Base-by-base conservation (phyloP, 2,797 vertebrate genomes). In the Muscicapa comitata region DNA sequence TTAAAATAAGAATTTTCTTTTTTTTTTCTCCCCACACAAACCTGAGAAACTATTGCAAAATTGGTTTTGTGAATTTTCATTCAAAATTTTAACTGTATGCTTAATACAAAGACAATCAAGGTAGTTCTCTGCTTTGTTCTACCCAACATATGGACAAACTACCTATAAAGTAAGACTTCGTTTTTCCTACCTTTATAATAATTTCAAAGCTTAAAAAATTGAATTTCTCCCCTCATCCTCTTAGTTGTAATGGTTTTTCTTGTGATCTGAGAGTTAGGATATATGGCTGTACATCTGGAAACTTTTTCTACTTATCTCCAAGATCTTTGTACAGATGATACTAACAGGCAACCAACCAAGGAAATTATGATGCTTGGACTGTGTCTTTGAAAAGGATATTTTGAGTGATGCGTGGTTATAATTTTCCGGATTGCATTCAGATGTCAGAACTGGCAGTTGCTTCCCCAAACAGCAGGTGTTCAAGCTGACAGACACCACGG, bases 341-440 rank as follows among this genome's bases (percentile, higher is more conserved):
- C 86, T 95, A 96, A 93, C 12, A 42, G 94, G 90, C 58, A 57
- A 96, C 80, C 89, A 92, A 95, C 83, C 94, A 96, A 90, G 95
- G 77, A 90, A 96, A 96, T 96, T 93, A 93, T 97, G 94, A 97
- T 96, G 88, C 63, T 97, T 97, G 95, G 95, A 94, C 76, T 91
- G 53, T 50, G 83, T 43, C 91, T 96, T 80, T 91, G 73, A 91
- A 92, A 96, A 96, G 79, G 78, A 91, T 96, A 75, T 88, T 96
- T 95, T 95, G 86, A 86, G 76, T 89, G 86, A 97, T 92, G 75
- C 33, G 63, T 96, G 94, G 81, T 88, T 95, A 70, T 81, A 80
- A 75, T 92, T 79, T 70, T 80, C 72, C 17, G 2, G 74, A 95
- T 96, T 96, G 96, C n/a, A 85, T 86, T 96, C 95, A 97, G 94